Evolutionary conservation across 2,888 invertebrate genomes (phyloP).

Genomic region (Orthosia incerta): DNA sequence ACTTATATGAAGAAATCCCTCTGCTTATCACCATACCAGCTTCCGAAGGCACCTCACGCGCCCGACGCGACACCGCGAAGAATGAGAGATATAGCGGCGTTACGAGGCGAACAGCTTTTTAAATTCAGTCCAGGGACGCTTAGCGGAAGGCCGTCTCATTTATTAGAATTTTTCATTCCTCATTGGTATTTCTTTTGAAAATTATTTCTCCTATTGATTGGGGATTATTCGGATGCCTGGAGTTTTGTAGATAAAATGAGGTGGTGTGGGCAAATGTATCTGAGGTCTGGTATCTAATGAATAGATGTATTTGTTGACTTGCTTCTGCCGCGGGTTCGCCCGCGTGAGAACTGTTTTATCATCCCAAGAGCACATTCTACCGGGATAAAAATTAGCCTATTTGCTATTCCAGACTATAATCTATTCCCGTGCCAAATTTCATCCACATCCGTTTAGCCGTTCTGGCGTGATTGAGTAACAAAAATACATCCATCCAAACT

Average conservation of each 20-base stretch:
- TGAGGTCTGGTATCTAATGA: background rate
- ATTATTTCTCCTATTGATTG: conserved; percentile 61
- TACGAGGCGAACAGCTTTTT: conserved; percentile 78
- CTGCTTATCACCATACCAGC: conserved; percentile 49
- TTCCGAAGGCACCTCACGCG: conserved; percentile 78
- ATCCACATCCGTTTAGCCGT: too few species aligned
- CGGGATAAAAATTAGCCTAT: too few species aligned
- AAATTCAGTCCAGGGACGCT: conserved; percentile 83
- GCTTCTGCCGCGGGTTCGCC: too few species aligned
- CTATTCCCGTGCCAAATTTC: too few species aligned
- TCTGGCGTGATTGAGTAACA: too few species aligned
- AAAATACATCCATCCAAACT: too few species aligned
- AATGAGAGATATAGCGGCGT: conserved; percentile 81
- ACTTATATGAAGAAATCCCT: too few species aligned
- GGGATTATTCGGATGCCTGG: conserved; percentile 37
- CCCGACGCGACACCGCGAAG: conserved; percentile 73
- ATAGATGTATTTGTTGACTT: background rate
- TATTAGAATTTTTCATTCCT: conserved; percentile 83
- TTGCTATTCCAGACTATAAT: too few species aligned
- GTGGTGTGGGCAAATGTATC: background rate
- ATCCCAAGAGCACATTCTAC: too few species aligned
- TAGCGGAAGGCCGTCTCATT: conserved; percentile 77
- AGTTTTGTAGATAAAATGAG: conserved; percentile 7
- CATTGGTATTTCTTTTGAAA: conserved; percentile 74
- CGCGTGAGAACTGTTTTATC: too few species aligned